Evolutionary conservation across 2,797 vertebrate genomes (phyloP), one percentile per base, ranked within the genome.

Genomic region (Chrysocyon brachyurus): DNA sequence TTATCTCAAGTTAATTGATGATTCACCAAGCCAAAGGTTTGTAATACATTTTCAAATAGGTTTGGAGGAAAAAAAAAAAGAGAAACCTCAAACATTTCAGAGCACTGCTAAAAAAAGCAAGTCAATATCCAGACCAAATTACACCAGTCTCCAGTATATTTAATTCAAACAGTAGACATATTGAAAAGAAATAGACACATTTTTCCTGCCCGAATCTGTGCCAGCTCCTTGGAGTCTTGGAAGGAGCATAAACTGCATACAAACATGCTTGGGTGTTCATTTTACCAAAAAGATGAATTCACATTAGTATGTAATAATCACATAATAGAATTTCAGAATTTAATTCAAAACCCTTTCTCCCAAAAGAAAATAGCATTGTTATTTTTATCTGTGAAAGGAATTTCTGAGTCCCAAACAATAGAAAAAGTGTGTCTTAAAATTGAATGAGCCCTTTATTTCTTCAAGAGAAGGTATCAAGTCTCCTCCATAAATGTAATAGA

Each of bases 161-260:
- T 79, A 19, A 89, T 89, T 92, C 78, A 86, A 92, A 92, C 66
- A 79, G 72, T 54, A 96, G 93, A 94, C 68, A 95, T 36, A 86
- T 9, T 86, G 70, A 92, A 61, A 96, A 94, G 54, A 92, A 88
- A 95, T 52, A 84, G 87, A 93, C 88, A 93, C 14, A 52, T 90
- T 90, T 93, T 88, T 92, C 87, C 94, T 89, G 79, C 26, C 33
- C 68, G 75, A 57, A 64, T 77, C 28, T 56, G 56, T 87, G 68
- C 79, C 88, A 94, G 68, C 52, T 79, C 85, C 81, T 90, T 86
- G 12, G 79, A 61, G 61, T 64, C 87, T 91, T 78, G 78, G 56
- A 83, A 95, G 28, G 91, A 96, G 54, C 31, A 33, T 77, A 73
- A 78, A 72, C 78, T 19, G 54, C 66, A 79, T 70, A 70, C 66